Base-by-base conservation (phyloP, 2,113 vertebrate species). In the Vulpes lagopus region DNA sequence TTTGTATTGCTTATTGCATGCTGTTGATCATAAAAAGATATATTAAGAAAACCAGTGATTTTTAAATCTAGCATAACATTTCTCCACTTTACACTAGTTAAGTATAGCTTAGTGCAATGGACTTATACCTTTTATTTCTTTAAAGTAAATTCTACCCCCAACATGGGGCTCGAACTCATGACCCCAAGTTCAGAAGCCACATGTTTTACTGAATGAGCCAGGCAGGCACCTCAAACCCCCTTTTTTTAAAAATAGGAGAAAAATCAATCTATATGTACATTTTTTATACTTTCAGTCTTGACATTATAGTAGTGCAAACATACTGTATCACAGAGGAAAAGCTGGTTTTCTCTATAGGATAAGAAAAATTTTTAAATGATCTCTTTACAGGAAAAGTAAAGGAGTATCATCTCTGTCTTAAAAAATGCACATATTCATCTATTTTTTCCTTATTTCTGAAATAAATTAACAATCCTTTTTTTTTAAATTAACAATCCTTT, bases 271-370 rank as follows among this genome's bases (percentile, higher is more conserved):
- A 51, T 22, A 73, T 74, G 23, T 49, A 95, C 35, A 83, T 73
- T 92, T 83, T 85, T 69, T 32, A 79, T 76, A 94, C 32, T 95
- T 73, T 82, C 38, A 53, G 35, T 74, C 82, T 74, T 94, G 51
- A 94, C 55, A 65, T 71, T 78, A 80, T 35, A 79, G 35, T 84
- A 95, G 88, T 97, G 67, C 80, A 97, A 95, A 96, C 73, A 92
- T 35, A 53, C 17, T 64, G 49, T 83, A 76, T 84, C 69, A 90
- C 11, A 71, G 85, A 51, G 38, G 25, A 20, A 65, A 74, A 32
- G n/a, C 4, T 11, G 12, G 51, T 43, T 71, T 92, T 91, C 53
- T 89, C 84, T 89, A 69, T 2, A 78, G 55, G 35, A n/a, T 55
- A 95, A 16, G 25, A 69, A 89, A 93, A 59, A 69, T 53, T 73